Percentiles rank a stretch among this genome's conserved stretches.
Conservation (phyloP, 2,797 vertebrate species). For the Momotus momota region DNA sequence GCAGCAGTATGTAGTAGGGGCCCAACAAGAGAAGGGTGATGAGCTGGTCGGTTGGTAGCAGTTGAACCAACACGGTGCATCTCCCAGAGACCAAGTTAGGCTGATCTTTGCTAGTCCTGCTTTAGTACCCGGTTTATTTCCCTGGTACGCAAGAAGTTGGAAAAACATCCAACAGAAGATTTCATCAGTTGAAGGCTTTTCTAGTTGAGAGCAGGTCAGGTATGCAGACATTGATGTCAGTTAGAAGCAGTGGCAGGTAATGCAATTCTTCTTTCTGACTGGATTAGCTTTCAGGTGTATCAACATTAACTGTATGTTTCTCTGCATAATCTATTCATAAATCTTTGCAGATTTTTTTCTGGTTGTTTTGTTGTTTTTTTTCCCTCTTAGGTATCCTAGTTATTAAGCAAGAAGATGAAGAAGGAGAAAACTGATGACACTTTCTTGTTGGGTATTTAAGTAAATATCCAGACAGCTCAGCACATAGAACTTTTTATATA, state of each 20-base stretch:
- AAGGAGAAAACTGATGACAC: conserved; percentile 80
- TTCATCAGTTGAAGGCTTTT: neutral
- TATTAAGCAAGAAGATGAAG: conserved; percentile 89
- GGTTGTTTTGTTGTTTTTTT: neutral
- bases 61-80: neutral
- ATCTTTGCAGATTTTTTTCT: neutral
- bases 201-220: neutral
- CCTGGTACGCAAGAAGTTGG: neutral
- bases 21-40: neutral
- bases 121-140: neutral
- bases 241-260: neutral
- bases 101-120: neutral
- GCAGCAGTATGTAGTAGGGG: neutral
- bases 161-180: neutral
- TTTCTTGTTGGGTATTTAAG: conserved; percentile 60
- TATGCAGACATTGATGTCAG: neutral
- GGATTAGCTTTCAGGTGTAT: neutral
- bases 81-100: neutral
- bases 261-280: neutral
- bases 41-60: neutral
- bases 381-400: conserved; percentile 86
- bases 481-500: conserved; percentile 72
- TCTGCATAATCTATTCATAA: neutral
- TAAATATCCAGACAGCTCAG: conserved; percentile 54
- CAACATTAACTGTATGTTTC: neutral